Evolutionary conservation across 1,140 invertebrate genomes (phyloP), one percentile per base, ranked within the genome.

Genomic region (Saxidomus purpurata): DNA sequence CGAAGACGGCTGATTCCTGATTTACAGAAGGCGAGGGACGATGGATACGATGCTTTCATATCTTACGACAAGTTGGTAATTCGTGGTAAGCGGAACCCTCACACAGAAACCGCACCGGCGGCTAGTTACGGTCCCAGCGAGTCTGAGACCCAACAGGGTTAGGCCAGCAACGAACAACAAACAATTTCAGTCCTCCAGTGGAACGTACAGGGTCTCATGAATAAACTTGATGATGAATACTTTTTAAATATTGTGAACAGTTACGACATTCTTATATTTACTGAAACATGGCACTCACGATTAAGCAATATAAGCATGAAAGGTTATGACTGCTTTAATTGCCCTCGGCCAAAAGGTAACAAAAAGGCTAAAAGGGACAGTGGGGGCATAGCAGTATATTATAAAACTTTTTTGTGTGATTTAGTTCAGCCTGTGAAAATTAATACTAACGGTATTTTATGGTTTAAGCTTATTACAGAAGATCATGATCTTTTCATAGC

Each of bases 321-420:
- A 1, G 40, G 31, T 49, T 84, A 31, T 69, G 34, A 84, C 25
- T 71, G 63, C 36, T 47, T 84, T 17, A 40, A 47, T 47, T 84
- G 82, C 38, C 82, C 82, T 6, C 61, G 82, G 4, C 63, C 82
- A 22, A 84, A 84, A 84, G 28, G 17, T 47, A 84, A 69, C 28
- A 71, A 47, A n/a, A 84, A 84, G 3, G 40, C 82, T 31, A 84
- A 71, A 31, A 34, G 63, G 4, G 19, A 84, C 31, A 84, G 82
- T 61, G 59, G 82, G 31, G 82, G 59, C 4, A 36, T 84, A 4
- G 11, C 31, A 13, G 63, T 84, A 6, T 84, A 84, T 47, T 84
- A 47, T 52, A 84, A 84, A 84, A 13, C 17, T 17, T 61, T 8
- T 31, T 69, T 59, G n/a, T 59, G 3, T 15, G 52, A 40, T n/a